These are phyloP conservation scores for Sylvicola fuscatus DNA, from an alignment of 2,888 invertebrate genomes.

Conservation along the genomic window DNA sequence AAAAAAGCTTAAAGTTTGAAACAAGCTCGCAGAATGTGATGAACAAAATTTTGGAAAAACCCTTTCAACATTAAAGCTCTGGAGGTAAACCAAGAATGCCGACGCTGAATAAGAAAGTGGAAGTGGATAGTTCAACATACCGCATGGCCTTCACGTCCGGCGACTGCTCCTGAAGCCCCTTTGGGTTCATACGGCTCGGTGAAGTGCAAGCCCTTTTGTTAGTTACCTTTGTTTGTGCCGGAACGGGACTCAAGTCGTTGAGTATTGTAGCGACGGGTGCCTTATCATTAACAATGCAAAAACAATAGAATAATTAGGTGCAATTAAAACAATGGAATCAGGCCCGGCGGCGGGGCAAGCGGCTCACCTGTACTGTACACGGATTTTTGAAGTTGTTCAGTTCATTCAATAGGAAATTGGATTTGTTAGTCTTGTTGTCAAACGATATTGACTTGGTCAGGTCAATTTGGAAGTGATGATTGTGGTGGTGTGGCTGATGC, in stretches of 20 bases:
- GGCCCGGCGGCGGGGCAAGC: too few relatives aligned
- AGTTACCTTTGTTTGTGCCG: conserved; percentile 10
- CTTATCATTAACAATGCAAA: conserved; percentile 4
- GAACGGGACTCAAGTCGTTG: conserved; percentile 11
- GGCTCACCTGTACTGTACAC: conserved; percentile 10
- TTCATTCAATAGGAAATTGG: conserved; percentile 9
- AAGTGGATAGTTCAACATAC: too few relatives aligned
- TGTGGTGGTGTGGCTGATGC: not conserved
- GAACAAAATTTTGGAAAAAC: too few relatives aligned
- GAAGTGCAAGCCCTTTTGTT: conserved; percentile 9
- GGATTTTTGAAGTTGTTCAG: conserved; percentile 10
- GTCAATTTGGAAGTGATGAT: conserved; percentile 2
- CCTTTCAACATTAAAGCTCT: too few relatives aligned
- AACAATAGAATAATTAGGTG: too few relatives aligned
- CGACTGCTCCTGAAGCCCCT: conserved; percentile 11
- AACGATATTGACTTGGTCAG: conserved; percentile 6
- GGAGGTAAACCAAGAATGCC: too few relatives aligned
- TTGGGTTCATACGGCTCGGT: conserved; percentile 12
- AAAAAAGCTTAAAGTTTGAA: too few relatives aligned
- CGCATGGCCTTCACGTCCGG: conserved; percentile 14
- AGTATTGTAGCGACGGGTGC: conserved; percentile 10
- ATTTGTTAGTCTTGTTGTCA: conserved; percentile 7
- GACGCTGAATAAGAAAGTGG: too few relatives aligned
- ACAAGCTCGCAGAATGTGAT: too few relatives aligned
- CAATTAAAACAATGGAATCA: too few relatives aligned